Conservation (phyloP, 1,140 invertebrate species). For the Pissodes strobi region DNA sequence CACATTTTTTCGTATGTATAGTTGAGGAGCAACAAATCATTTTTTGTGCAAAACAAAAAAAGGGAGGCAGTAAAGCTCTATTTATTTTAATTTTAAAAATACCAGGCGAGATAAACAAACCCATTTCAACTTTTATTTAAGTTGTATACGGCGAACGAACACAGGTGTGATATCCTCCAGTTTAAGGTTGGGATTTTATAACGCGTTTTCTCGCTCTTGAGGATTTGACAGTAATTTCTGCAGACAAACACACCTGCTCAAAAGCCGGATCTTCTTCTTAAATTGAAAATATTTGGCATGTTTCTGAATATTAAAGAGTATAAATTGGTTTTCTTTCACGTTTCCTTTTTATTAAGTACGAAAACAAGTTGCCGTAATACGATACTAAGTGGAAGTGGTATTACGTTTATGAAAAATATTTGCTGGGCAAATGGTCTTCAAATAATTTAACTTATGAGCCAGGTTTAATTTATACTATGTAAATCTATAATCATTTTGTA, state of each 20-base stretch:
- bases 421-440: too few species aligned
- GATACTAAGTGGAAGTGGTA: too few species aligned
- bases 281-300: slow-evolving; percentile 16
- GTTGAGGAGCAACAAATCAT: too few species aligned
- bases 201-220: slow-evolving; percentile 18
- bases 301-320: slow-evolving; percentile 6
- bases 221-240: slow-evolving; percentile 19
- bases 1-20: too few species aligned
- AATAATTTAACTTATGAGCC: too few species aligned
- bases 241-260: slow-evolving; percentile 18
- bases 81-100: too few species aligned
- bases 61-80: too few species aligned
- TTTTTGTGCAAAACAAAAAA: too few species aligned
- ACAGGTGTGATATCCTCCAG: slow-evolving; percentile 17
- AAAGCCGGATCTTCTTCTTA: slow-evolving; percentile 3
- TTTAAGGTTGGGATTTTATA: slow-evolving; percentile 17
- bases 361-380: background rate
- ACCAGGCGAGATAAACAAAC: background rate
- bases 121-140: slow-evolving; percentile 1
- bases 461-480: too few species aligned
- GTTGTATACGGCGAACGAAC: background rate
- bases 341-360: slow-evolving; percentile 9
- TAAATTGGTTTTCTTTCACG: slow-evolving; percentile 1
- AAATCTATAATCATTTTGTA: too few species aligned
- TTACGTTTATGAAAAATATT: too few species aligned